phyloP scores from a whole-genome alignment of 2,113 vertebrate genomes.

The Macquaria australasica region DNA sequence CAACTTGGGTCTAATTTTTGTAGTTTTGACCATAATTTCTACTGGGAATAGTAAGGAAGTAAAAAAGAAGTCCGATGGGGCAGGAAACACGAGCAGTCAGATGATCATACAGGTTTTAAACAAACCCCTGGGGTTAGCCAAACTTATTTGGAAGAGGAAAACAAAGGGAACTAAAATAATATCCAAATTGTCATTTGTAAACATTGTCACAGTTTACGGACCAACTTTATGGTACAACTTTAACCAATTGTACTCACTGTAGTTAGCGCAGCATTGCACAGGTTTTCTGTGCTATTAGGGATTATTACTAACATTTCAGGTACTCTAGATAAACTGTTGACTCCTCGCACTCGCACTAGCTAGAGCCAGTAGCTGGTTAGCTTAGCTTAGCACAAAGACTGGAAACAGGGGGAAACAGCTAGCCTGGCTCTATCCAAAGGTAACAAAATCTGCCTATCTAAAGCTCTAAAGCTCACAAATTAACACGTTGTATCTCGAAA shows the following conservation, averaged over 20 bases:
- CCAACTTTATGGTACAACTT: too few species aligned
- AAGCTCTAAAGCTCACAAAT: neutral
- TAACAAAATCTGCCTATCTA: neutral
- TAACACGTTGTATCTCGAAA: neutral
- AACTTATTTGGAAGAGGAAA: too few species aligned
- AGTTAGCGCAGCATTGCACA: too few species aligned
- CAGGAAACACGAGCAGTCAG: neutral
- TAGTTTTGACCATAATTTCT: neutral
- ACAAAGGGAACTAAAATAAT: too few species aligned
- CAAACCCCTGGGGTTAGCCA: too few species aligned
- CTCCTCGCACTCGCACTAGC: too few species aligned
- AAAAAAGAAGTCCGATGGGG: neutral
- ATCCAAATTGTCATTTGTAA: too few species aligned
- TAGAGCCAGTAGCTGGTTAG: neutral
- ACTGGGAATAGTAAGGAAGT: neutral
- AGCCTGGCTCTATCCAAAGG: neutral
- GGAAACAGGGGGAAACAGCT: neutral
- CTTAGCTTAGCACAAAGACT: conserved; percentile 1
- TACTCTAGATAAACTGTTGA: too few species aligned
- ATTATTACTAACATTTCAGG: neutral
- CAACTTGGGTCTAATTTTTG: neutral
- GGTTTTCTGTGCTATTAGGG: too few species aligned
- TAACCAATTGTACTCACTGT: too few species aligned
- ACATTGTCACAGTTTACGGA: too few species aligned
- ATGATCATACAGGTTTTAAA: neutral